Percentiles rank a stretch among this genome's conserved stretches.
Evolutionary conservation across 2,888 invertebrate species (phyloP).

Genomic region (Acanthopleura granulata): DNA sequence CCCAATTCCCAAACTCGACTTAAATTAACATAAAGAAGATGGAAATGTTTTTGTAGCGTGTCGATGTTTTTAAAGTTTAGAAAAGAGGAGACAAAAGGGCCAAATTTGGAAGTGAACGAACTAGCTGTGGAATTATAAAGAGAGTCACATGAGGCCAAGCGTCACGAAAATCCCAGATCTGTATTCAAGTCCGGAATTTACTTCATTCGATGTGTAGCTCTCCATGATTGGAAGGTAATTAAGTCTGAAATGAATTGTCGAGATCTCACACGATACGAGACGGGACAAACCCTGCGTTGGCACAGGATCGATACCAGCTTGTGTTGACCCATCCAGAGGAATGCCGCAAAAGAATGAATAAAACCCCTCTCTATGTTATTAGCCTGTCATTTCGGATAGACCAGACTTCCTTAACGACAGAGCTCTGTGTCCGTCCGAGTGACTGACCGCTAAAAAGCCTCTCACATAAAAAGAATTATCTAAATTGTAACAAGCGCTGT

Average conservation of each 20-base stretch:
- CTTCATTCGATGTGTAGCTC: background rate
- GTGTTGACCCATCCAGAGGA: background rate
- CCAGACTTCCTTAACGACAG: background rate
- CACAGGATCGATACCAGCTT: background rate
- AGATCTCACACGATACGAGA: background rate
- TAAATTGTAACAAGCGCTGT: background rate
- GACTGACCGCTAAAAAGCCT: background rate
- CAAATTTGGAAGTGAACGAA: too few species aligned
- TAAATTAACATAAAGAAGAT: too few species aligned
- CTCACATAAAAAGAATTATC: conserved; percentile 3
- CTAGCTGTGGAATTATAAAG: too few species aligned
- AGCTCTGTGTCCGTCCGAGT: background rate
- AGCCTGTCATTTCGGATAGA: conserved; percentile 8
- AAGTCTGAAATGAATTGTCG: conserved; percentile 17
- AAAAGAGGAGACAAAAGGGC: too few species aligned
- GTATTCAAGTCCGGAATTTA: background rate
- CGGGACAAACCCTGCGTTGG: background rate
- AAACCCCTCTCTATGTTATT: background rate
- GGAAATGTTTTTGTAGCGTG: too few species aligned
- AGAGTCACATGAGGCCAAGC: too few species aligned
- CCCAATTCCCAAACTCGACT: too few species aligned
- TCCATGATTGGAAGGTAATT: conserved; percentile 4
- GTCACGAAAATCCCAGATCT: background rate
- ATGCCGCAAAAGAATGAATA: background rate
- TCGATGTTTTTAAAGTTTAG: too few species aligned